A percentile compares a stretch with the other conserved stretches of the same genome.
These are phyloP conservation scores for Molanna angustata DNA, from an alignment of 2,888 invertebrate genomes.

Conservation along the genomic window DNA sequence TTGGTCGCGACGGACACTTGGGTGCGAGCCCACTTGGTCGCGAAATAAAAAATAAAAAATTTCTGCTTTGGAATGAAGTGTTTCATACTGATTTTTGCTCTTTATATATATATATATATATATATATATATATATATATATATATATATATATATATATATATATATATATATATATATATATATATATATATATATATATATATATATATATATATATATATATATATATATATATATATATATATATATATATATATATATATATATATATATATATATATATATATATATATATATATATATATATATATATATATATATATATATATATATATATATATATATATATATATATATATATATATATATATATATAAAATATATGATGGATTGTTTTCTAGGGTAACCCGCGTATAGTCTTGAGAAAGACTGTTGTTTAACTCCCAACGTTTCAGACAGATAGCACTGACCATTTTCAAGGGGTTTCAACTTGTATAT, in stretches of 20 bases:
- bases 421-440: too few species aligned
- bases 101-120: too few species aligned
- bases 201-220: slow-evolving; percentile 5
- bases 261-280: slow-evolving; percentile 4
- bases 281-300: background rate
- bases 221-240: background rate
- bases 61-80: too few species aligned
- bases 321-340: background rate
- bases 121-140: background rate
- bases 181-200: background rate
- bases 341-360: background rate
- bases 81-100: too few species aligned
- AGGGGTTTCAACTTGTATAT: too few species aligned
- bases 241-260: background rate
- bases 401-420: too few species aligned
- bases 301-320: background rate
- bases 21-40: too few species aligned
- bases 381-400: too few species aligned
- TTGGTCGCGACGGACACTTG: too few species aligned
- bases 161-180: background rate
- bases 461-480: too few species aligned
- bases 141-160: background rate
- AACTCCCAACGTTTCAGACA: too few species aligned
- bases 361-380: background rate
- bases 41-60: too few species aligned